Conservation (phyloP, 2,113 vertebrate genomes). For the Lutjanus erythropterus region DNA sequence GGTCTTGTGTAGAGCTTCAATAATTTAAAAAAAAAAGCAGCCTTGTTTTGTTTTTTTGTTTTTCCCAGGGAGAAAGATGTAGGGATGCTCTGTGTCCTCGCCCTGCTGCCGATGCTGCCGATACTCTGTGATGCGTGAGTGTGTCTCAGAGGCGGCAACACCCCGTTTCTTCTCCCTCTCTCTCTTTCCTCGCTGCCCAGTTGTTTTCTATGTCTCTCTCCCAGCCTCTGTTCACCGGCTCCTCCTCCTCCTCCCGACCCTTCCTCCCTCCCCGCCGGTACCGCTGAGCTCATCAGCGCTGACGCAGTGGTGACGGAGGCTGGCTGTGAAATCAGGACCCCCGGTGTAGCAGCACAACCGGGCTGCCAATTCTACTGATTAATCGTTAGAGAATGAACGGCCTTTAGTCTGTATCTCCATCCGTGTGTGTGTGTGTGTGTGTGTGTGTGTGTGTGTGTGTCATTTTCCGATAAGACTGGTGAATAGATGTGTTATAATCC, state of each 20-base stretch:
- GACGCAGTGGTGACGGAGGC: constrained; percentile 96
- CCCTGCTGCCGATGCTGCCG: constrained; percentile 65
- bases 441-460: not conserved
- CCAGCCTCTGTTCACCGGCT: not conserved
- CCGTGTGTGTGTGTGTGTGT: not conserved
- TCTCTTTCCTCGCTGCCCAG: not conserved
- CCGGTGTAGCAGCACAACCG: constrained; percentile 70
- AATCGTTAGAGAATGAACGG: constrained; percentile 19
- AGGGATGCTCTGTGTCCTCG: constrained; percentile 62
- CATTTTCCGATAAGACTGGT: not conserved
- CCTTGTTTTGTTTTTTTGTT: no score
- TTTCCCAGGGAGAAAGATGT: constrained; percentile 39
- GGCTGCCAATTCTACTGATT: constrained; percentile 73
- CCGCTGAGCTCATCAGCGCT: constrained; percentile 81
- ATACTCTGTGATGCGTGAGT: constrained; percentile 69
- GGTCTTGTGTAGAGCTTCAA: constrained; percentile 15
- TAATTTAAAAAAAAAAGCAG: constrained; percentile 37
- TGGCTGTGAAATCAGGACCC: constrained; percentile 88
- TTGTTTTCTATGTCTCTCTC: not conserved
- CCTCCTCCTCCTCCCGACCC: not conserved
- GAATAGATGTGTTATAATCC: not conserved
- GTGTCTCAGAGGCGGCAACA: constrained; percentile 74
- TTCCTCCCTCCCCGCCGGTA: constrained; percentile 18
- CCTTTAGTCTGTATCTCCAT: not conserved
- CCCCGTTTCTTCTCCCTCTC: constrained; percentile 35